Evolutionary conservation across 2,113 vertebrate genomes (phyloP).

Genomic region (Paracanthobrama guichenoti): DNA sequence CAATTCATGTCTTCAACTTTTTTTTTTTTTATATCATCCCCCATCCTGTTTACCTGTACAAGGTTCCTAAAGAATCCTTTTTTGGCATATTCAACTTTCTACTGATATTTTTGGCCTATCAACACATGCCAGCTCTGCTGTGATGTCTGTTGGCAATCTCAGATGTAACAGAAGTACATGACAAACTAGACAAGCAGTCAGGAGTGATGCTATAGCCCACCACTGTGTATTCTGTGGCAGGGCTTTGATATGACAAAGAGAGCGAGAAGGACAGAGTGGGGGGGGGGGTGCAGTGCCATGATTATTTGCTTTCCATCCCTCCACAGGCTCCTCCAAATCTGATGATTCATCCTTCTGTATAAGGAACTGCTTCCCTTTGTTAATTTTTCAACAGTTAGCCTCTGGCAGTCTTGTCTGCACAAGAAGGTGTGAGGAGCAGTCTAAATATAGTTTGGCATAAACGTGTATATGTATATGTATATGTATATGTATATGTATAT

Average conservation of each 20-base stretch:
- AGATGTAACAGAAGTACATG: not conserved
- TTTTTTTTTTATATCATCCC: not conserved
- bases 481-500: too few relatives aligned
- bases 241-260: constrained; percentile 41
- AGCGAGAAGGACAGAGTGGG: not conserved
- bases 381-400: constrained; percentile 39
- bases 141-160: not conserved
- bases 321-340: constrained; percentile 13
- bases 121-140: not conserved
- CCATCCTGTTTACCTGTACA: not conserved
- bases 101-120: not conserved
- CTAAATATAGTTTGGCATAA: constrained; percentile 68
- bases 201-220: not conserved
- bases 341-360: constrained; percentile 17
- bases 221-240: constrained; percentile 15
- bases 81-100: not conserved
- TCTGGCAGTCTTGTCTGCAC: constrained; percentile 57
- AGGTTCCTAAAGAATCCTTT: not conserved
- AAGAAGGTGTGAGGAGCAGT: constrained; percentile 43
- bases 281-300: not conserved
- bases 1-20: not conserved
- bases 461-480: constrained; percentile 16
- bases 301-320: constrained; percentile 41
- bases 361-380: constrained; percentile 4
- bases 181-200: constrained; percentile 7